Percentiles rank a stretch among this genome's conserved stretches.
Conservation (phyloP, 2,888 invertebrate species). For the Cantharis nigra region DNA sequence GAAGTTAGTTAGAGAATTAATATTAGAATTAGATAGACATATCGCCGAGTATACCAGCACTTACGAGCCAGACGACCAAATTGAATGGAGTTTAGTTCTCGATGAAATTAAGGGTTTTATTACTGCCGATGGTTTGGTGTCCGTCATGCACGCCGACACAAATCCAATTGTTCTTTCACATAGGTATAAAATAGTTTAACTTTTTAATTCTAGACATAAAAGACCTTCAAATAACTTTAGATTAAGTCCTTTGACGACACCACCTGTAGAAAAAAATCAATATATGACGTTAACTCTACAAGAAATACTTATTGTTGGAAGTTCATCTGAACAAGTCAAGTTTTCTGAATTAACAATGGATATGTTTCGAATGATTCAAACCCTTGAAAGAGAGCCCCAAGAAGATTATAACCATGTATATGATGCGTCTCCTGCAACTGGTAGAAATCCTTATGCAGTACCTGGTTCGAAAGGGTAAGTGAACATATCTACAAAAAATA, state of each 20-base stretch:
- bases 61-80: conserved; percentile 95
- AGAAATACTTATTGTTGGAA: conserved; percentile 93
- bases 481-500: not conserved
- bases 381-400: conserved; percentile 88
- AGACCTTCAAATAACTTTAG: conserved; percentile 52
- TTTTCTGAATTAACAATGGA: conserved; percentile 96
- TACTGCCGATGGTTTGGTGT: conserved; percentile 87
- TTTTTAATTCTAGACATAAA: not conserved
- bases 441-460: conserved; percentile 62
- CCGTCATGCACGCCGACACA: conserved; percentile 86
- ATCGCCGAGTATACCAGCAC: conserved; percentile 94
- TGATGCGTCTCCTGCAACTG: conserved; percentile 73
- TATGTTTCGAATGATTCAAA: conserved; percentile 97
- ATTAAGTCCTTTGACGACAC: conserved; percentile 81
- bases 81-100: conserved; percentile 93
- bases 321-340: conserved; percentile 91
- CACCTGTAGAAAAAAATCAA: conserved; percentile 84
- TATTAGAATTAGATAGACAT: conserved; percentile 90
- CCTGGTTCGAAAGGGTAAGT: conserved; percentile 53
- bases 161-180: conserved; percentile 85
- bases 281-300: conserved; percentile 87
- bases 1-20: conserved; percentile 89
- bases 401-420: conserved; percentile 77
- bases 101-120: conserved; percentile 95
- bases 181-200: conserved; percentile 60